Base-by-base conservation (phyloP, 2,113 vertebrate genomes). In the Fukomys damarensis region DNA sequence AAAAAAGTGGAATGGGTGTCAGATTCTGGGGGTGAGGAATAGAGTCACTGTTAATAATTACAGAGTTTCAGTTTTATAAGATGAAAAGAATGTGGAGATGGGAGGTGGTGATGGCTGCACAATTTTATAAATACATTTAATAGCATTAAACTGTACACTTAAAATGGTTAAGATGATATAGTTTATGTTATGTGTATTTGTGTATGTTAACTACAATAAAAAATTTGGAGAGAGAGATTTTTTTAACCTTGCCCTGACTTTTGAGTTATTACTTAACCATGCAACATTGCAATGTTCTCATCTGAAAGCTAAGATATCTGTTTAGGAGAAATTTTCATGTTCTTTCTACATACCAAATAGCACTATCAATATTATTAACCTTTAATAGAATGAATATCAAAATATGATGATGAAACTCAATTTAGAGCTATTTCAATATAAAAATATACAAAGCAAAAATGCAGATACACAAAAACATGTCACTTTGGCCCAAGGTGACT, bases 301-400 rank as follows among this genome's bases (percentile, higher is more conserved):
- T 86, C 54, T 96, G 74, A 90, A 92, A 95, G 59, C 5, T 61
- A 86, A 72, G 14, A 89, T 12, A 86, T 26, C 7, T 76, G 26
- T 80, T 93, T 79, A 58, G 41, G 46, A 12, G 61, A 83, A 82
- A 95, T 41, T n/a, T 9, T 61, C 86, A 26, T 46, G 5, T 70
- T 79, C 52, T 95, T 88, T 70, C 68, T 49, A 66, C 4, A 76
- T 52, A 24, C 28, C 7, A n/a, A 52, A 20, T 7, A 89, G 19
- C 66, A 91, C 63, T 89, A 74, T 84, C 7, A 32, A 91, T 93
- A 56, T 59, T 79, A 72, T 66, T 80, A 70, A 88, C 43, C 52
- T 91, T n/a, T 68, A 91, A 84, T 72, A 84, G 90, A 90, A 61
- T 59, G 35, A 35, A 32, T n/a, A 65, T 63, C 41, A 90, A 68